Evolutionary conservation across 2,888 invertebrate species (phyloP).

Genomic region (Nephrocerus scutellatus): DNA sequence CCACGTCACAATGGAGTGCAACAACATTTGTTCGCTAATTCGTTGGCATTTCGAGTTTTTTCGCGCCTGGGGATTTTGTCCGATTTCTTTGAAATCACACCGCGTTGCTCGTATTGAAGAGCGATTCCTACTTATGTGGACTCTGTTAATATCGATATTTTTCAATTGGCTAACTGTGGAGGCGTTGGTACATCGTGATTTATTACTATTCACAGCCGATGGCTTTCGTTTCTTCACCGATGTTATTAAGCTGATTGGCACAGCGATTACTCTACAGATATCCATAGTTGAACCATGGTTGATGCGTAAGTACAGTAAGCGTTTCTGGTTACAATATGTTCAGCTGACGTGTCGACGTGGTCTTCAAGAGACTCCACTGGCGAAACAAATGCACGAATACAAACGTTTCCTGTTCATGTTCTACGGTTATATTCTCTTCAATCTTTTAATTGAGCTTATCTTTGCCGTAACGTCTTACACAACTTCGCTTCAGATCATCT

Average conservation of each 20-base stretch:
- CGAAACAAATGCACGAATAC: slow-evolving; percentile 15
- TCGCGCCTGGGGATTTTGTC: slow-evolving; percentile 11
- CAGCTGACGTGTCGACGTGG: slow-evolving; percentile 6
- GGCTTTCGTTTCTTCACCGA: slow-evolving; percentile 14
- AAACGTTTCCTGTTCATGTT: slow-evolving; percentile 15
- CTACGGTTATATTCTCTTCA: slow-evolving; percentile 4
- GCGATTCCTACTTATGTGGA: slow-evolving; percentile 8
- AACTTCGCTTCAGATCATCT: no score
- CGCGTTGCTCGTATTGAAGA: slow-evolving; percentile 1
- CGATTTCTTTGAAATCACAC: slow-evolving; percentile 13
- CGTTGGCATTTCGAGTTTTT: slow-evolving; percentile 18
- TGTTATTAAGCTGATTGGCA: slow-evolving; percentile 7
- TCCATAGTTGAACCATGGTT: slow-evolving; percentile 15
- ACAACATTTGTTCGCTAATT: slow-evolving; percentile 12
- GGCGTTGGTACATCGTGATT: not conserved
- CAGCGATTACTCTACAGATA: slow-evolving; percentile 7
- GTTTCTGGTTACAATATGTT: slow-evolving; percentile 17
- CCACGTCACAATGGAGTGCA: no score
- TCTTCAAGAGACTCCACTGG: slow-evolving; percentile 1
- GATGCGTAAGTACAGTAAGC: slow-evolving; percentile 4
- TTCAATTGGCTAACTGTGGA: not conserved
- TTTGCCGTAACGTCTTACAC: not conserved
- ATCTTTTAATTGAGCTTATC: not conserved
- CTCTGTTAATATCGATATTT: not conserved
- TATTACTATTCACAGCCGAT: slow-evolving; percentile 1